Evolutionary conservation across 2,113 vertebrate genomes (phyloP).

Genomic region (Passer montanus): DNA sequence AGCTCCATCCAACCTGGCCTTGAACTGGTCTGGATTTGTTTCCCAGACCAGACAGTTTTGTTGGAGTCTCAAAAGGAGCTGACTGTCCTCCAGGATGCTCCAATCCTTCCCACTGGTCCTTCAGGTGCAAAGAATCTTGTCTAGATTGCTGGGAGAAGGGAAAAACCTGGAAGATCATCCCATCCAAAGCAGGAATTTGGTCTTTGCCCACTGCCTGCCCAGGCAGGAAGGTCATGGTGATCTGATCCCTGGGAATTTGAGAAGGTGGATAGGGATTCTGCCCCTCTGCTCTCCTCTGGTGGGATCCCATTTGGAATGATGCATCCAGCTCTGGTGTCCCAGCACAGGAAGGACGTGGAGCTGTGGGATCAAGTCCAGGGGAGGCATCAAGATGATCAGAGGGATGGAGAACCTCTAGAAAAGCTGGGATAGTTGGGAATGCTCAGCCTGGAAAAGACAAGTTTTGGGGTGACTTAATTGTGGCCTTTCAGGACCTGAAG

Average conservation of each 20-base stretch:
- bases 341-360: background rate
- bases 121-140: background rate
- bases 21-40: background rate
- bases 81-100: background rate
- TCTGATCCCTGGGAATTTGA: background rate
- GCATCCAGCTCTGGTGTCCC: background rate
- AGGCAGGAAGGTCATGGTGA: background rate
- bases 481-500: background rate
- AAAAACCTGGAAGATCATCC: background rate
- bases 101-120: background rate
- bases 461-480: accelerated
- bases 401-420: background rate
- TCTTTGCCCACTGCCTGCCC: background rate
- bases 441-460: background rate
- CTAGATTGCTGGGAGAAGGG: background rate
- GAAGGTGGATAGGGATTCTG: background rate
- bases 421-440: background rate
- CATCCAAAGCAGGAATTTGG: background rate
- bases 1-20: background rate
- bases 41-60: background rate
- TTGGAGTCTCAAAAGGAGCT: background rate
- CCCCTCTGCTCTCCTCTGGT: background rate
- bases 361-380: background rate
- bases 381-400: background rate
- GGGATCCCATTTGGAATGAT: background rate